phyloP scores from a whole-genome alignment of 2,797 vertebrate genomes.

The Hippoglossus hippoglossus region DNA sequence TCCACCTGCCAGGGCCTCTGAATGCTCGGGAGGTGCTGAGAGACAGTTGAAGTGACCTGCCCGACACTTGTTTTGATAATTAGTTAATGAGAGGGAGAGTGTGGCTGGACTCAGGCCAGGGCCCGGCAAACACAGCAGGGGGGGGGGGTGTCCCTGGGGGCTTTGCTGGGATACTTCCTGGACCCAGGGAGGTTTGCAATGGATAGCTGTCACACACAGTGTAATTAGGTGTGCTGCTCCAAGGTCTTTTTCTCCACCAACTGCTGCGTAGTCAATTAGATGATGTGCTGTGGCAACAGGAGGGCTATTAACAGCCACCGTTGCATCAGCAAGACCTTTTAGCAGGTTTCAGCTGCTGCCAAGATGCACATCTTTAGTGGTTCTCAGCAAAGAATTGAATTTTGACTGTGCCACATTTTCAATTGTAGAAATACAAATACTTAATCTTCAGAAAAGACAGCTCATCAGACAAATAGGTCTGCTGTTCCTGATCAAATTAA shows the following conservation, averaged over 20 bases:
- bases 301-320: conserved; percentile 70
- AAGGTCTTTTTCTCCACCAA: conserved; percentile 65
- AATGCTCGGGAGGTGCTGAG: conserved; percentile 32
- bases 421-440: too few relatives aligned
- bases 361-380: conserved; percentile 23
- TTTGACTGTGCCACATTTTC: background rate
- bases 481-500: background rate
- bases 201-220: conserved; percentile 66
- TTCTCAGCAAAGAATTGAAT: conserved; percentile 5
- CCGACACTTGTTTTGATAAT: conserved; percentile 55
- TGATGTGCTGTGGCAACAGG: conserved; percentile 73
- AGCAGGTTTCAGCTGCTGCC: conserved; percentile 35
- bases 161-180: conserved; percentile 54
- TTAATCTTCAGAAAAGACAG: too few relatives aligned
- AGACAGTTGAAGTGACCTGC: conserved; percentile 31
- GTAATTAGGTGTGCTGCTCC: conserved; percentile 65
- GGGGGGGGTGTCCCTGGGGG: conserved; percentile 58
- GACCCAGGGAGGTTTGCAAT: conserved; percentile 62
- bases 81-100: conserved; percentile 49
- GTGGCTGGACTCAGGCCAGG: conserved; percentile 47
- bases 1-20: conserved; percentile 31
- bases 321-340: conserved; percentile 65
- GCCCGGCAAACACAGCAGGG: conserved; percentile 46
- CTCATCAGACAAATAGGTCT: too few relatives aligned
- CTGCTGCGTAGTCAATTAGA: conserved; percentile 73